These are phyloP conservation scores for Parapristionchus giblindavisi DNA, from an alignment of 2,888 invertebrate species.

Conservation along the genomic window DNA sequence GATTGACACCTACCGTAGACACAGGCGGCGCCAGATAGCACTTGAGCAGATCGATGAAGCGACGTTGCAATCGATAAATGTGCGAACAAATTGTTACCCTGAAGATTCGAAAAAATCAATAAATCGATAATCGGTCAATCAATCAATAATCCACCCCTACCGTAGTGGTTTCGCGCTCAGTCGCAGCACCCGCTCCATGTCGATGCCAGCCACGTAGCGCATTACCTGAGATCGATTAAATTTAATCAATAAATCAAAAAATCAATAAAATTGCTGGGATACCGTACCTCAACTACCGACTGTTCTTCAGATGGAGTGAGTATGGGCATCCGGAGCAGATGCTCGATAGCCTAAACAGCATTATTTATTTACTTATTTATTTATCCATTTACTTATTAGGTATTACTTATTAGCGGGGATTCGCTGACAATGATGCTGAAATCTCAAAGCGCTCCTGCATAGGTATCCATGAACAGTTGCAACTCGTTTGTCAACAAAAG, in stretches of 20 bases:
- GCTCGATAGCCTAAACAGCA: slow-evolving; percentile 7
- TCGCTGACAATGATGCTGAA: too few species aligned
- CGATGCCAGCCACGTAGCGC: slow-evolving; percentile 41
- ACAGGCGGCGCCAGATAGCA: slow-evolving; percentile 30
- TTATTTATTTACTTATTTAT: background rate
- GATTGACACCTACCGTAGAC: slow-evolving; percentile 18
- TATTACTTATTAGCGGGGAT: too few species aligned
- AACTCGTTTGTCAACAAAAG: too few species aligned
- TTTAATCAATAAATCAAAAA: background rate
- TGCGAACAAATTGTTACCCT: slow-evolving; percentile 49
- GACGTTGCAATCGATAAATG: slow-evolving; percentile 47
- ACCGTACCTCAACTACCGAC: slow-evolving; percentile 21
- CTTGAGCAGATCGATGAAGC: slow-evolving; percentile 39
- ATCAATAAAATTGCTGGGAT: background rate
- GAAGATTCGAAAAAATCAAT: slow-evolving; percentile 25
- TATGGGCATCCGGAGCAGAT: background rate
- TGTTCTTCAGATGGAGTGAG: slow-evolving; percentile 19
- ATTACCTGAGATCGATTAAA: slow-evolving; percentile 38
- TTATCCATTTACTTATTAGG: background rate
- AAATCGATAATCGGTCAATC: background rate
- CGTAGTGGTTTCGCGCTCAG: slow-evolving; percentile 40
- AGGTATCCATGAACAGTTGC: too few species aligned
- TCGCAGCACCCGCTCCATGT: slow-evolving; percentile 45
- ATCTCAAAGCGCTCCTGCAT: too few species aligned
- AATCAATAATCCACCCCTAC: background rate